Evolutionary conservation across 2,888 invertebrate genomes (phyloP), one percentile per base, ranked within the genome.

Genomic region (Luffia ferchaultella): DNA sequence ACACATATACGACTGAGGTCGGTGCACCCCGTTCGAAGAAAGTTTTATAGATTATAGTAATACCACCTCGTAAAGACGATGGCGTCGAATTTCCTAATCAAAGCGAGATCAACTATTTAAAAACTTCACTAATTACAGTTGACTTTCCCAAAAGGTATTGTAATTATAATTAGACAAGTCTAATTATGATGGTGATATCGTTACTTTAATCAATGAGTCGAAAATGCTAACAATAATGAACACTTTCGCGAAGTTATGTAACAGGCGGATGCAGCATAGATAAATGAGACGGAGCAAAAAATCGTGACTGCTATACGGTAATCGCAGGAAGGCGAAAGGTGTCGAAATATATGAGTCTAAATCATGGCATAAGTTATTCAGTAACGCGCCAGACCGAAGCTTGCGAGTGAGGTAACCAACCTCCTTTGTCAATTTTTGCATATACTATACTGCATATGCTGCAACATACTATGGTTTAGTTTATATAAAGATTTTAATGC

Each of bases 241-340:
- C 72, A 75, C 73, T 74, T 73, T 76, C 74, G 70, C 74, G 64
- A 62, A 57, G 63, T 63, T 63, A 61, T 66, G 62, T 64, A 64
- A 65, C 60, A 70, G 60, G 62, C 67, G 70, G 66, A 68, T 65
- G 63, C 49, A 52, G 61, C 68, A 68, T 70, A 47, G 47, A 50
- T 69, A 67, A 67, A 70, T 67, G 69, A 64, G 62, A 63, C 58
- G n/a, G 42, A 48, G 42, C 68, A 70, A 63, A 73, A 73, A 72
- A 70, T 68, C 63, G 64, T 62, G 61, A 72, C 64, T 70, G 64
- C 66, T 67, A 58, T 66, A 64, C 55, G 63, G 68, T 76, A 74
- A 76, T 79, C 76, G 76, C 65, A 61, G 61, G 63, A 64, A 58
- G 70, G 73, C 67, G 73, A 76, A 72, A 75, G 70, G 70, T 62